A percentile compares a stretch with the other conserved stretches of the same genome.
phyloP scores from a whole-genome alignment of 1,140 invertebrate species.

The Pseudoatta argentina region DNA sequence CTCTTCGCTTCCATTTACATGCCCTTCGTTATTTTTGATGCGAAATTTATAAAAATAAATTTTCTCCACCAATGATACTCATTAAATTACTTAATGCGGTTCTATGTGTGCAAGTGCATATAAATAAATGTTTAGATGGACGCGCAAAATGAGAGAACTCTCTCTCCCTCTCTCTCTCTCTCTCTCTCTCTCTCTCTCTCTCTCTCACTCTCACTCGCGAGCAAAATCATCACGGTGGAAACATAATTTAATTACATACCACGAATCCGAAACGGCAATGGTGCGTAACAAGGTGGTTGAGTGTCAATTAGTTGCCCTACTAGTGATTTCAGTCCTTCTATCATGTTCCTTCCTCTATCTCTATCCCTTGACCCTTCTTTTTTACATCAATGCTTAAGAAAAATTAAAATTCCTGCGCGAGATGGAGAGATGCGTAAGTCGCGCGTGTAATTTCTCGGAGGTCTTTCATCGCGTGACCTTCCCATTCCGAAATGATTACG shows the following conservation, averaged over 20 bases:
- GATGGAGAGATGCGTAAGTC: background rate
- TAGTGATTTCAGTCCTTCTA: background rate
- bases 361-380: background rate
- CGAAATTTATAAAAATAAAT: constrained; percentile 56
- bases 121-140: constrained; percentile 11
- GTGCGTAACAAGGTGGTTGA: background rate
- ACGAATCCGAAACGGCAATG: background rate
- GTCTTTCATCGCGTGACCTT: constrained; percentile 50
- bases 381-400: background rate
- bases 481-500: constrained; percentile 32
- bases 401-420: constrained; percentile 36
- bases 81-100: constrained; percentile 28
- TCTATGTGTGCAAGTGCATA: background rate
- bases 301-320: constrained; percentile 19
- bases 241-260: constrained; percentile 24
- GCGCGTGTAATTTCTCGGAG: constrained; percentile 1
- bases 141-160: background rate
- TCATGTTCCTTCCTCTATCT: background rate
- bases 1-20: background rate
- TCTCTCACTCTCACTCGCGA: background rate
- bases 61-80: background rate
- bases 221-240: constrained; percentile 6
- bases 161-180: background rate
- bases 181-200: background rate
- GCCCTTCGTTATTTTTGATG: constrained; percentile 38